phyloP scores from a whole-genome alignment of 2,113 vertebrate species.

The Xenopus tropicalis region UCB_Xtro_10.0 CM004444.2:40841501-40842000 shows the following conservation, averaged over 20 bases:
- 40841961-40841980: too few relatives aligned
- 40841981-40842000: too few relatives aligned
- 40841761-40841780: constrained; percentile 45
- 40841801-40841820: constrained; percentile 8
- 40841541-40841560: constrained; percentile 33
- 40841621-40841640: constrained; percentile 39
- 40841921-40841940: not conserved
- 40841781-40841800: constrained; percentile 1
- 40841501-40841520: too few relatives aligned
- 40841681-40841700: constrained; percentile 43
- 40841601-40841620: constrained; percentile 44
- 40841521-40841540: constrained; percentile 2
- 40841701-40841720: constrained; percentile 42
- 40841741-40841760: constrained; percentile 47
- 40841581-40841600: constrained; percentile 30
- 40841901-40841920: constrained; percentile 18
- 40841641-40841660: constrained; percentile 39
- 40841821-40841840: constrained; percentile 39
- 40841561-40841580: constrained; percentile 34
- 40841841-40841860: constrained; percentile 17
- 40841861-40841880: constrained; percentile 7
- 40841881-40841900: not conserved
- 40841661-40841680: constrained; percentile 46
- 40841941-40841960: not conserved
- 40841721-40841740: constrained; percentile 46